Evolutionary conservation across 30 jellyfish, hydroid and myxozoan genomes (phyloP), one percentile per base, ranked within the genome.

Genomic region (Pseudorhiza aurosa): DNA sequence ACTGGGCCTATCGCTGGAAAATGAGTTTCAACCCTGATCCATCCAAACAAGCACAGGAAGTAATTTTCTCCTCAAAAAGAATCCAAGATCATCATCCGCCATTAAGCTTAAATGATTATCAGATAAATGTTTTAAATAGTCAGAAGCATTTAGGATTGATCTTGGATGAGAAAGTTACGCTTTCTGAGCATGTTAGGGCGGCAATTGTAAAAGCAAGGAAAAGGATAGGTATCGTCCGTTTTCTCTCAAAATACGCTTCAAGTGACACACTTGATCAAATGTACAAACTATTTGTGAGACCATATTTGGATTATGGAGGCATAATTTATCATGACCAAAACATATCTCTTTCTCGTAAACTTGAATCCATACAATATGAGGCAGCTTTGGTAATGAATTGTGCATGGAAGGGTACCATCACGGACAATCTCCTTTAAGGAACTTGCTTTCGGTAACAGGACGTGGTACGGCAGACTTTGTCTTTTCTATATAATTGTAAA

Each of bases 241-340:
- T 68, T 68, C 83, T 39, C 26, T 68, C 83, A 9, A 68, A 68
- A 46, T 68, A 68, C 46, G 83, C 68, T 40, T 46, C 83, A 43
- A 25, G 63, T 25, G 6, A 49, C 10, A 49, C 63, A 49, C 6
- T 49, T 49, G 63, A 49, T 49, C 63, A 49, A 49, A 49, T 49
- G 63, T 49, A 12, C 63, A 49, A 49, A 49, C 63, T 49, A 49
- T 49, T 49, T 49, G 63, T 49, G n/a, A n/a, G n/a, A n/a, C n/a
- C n/a, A n/a, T n/a, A n/a, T n/a, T n/a, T n/a, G n/a, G n/a, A n/a
- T n/a, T n/a, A n/a, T n/a, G n/a, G n/a, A n/a, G n/a, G n/a, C n/a
- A n/a, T n/a, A n/a, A n/a, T n/a, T n/a, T n/a, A n/a, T 42, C 55
- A 42, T 42, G 15, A 42, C 55, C 55, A 42, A 42, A 42, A 42